These are phyloP conservation scores for Apis cerana DNA, from an alignment of 1,140 invertebrate species.

Conservation along the genomic window DNA sequence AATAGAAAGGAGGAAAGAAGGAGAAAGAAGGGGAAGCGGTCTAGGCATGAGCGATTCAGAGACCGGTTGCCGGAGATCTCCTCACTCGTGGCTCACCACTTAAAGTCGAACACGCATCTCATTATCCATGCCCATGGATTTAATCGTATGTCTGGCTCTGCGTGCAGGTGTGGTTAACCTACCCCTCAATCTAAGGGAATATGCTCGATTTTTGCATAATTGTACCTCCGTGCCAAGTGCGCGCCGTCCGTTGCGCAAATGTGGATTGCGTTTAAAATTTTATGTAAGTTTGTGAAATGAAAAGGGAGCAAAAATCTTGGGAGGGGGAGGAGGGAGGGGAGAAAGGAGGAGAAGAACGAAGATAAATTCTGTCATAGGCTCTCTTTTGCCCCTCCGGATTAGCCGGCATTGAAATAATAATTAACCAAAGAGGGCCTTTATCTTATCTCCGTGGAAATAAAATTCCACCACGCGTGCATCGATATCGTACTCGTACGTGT, in stretches of 20 bases:
- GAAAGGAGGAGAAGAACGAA: too few species aligned
- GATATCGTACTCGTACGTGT: too few species aligned
- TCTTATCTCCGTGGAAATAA: too few species aligned
- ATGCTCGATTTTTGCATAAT: conserved; percentile 76
- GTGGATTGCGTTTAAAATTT: conserved; percentile 22
- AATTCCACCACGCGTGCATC: too few species aligned
- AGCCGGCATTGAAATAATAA: neutral
- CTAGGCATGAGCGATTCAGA: conserved; percentile 28
- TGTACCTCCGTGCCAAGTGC: conserved; percentile 59
- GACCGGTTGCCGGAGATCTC: conserved; percentile 47
- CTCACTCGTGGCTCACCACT: conserved; percentile 52
- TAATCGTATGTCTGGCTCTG: conserved; percentile 65
- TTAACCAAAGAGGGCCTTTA: too few species aligned
- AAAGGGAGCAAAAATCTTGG: too few species aligned
- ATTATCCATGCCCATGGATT: conserved; percentile 63
- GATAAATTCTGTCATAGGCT: neutral
- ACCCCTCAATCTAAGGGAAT: conserved; percentile 77
- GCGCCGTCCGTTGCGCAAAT: conserved; percentile 18
- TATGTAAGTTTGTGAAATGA: neutral
- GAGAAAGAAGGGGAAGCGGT: neutral
- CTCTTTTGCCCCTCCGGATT: neutral
- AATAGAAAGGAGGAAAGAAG: neutral
- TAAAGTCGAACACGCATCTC: conserved; percentile 67
- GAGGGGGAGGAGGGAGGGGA: accelerated
- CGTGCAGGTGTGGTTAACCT: conserved; percentile 72